phyloP scores from a whole-genome alignment of 2,888 invertebrate genomes.

The Dermolepida albohirtum region DNA sequence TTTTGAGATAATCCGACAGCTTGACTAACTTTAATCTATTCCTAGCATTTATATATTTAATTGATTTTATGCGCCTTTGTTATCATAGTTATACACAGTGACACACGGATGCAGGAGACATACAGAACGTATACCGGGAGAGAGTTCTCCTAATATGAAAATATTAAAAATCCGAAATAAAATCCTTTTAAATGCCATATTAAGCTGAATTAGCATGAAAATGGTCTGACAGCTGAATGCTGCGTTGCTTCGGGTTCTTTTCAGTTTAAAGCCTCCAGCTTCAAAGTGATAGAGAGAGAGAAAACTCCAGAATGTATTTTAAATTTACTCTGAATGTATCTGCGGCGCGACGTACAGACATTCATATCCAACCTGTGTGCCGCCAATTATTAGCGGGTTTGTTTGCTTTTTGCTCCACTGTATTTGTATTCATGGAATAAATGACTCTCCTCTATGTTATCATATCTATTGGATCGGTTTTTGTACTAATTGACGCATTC shows the following conservation, averaged over 20 bases:
- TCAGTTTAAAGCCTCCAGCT: conserved; percentile 36
- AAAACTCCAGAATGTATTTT: conserved; percentile 46
- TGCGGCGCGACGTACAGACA: conserved; percentile 51
- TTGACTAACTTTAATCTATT: no score
- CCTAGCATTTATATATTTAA: not conserved
- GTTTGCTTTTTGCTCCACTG: conserved; percentile 60
- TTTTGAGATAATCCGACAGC: no score
- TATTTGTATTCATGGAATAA: conserved; percentile 66
- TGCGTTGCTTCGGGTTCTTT: conserved; percentile 51
- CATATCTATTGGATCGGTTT: conserved; percentile 50
- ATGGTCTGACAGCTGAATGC: conserved; percentile 65
- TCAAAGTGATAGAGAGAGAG: conserved; percentile 22
- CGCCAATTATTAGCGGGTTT: conserved; percentile 65
- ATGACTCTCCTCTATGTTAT: conserved; percentile 57
- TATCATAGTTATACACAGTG: not conserved
- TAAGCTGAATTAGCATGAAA: conserved; percentile 65
- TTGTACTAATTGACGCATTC: conserved; percentile 45
- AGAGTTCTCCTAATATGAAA: conserved; percentile 59
- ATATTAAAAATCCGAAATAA: conserved; percentile 63
- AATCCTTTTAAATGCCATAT: conserved; percentile 64
- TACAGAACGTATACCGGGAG: conserved; percentile 18
- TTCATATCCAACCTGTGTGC: conserved; percentile 57
- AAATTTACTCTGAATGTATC: conserved; percentile 51
- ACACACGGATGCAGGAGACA: conserved; percentile 7
- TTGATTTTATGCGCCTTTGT: not conserved